phyloP scores from a whole-genome alignment of 2,888 invertebrate species.

The Melangyna quadrimaculata region DNA sequence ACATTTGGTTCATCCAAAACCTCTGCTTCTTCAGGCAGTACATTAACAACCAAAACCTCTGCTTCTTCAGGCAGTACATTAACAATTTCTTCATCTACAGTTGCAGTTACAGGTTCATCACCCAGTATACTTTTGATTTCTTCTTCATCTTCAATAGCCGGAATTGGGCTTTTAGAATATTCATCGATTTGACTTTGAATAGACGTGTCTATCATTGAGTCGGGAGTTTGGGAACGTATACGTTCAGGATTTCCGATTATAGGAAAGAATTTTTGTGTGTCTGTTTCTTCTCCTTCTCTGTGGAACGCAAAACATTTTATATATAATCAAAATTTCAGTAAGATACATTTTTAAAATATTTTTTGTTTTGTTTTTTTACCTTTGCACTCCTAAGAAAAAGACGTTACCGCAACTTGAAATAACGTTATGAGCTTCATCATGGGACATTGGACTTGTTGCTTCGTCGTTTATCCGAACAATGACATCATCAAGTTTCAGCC shows the following conservation, averaged over 20 bases:
- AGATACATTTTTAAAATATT: neutral
- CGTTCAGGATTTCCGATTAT: conserved; percentile 29
- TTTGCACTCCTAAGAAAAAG: conserved; percentile 84
- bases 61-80: conserved; percentile 85
- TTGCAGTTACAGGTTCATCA: conserved; percentile 77
- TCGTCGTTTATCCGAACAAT: conserved; percentile 89
- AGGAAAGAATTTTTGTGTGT: conserved; percentile 75
- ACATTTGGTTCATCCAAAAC: conserved; percentile 86
- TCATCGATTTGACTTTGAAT: conserved; percentile 41
- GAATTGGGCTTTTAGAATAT: neutral
- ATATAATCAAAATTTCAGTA: neutral
- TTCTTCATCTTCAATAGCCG: neutral
- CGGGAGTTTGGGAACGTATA: conserved; percentile 27
- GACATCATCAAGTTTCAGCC: conserved; percentile 92
- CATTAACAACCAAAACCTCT: too few relatives aligned
- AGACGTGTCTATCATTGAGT: conserved; percentile 1
- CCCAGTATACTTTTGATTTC: conserved; percentile 71
- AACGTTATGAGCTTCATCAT: conserved; percentile 89
- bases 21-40: conserved; percentile 86
- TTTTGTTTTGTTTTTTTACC: conserved; percentile 73
- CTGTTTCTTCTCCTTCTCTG: conserved; percentile 75
- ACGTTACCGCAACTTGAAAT: conserved; percentile 87
- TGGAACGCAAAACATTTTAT: neutral
- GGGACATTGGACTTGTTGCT: conserved; percentile 86
- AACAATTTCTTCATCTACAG: conserved; percentile 86